Base-by-base conservation (phyloP, 2,113 vertebrate species). In the Myiozetetes cayanensis region DNA sequence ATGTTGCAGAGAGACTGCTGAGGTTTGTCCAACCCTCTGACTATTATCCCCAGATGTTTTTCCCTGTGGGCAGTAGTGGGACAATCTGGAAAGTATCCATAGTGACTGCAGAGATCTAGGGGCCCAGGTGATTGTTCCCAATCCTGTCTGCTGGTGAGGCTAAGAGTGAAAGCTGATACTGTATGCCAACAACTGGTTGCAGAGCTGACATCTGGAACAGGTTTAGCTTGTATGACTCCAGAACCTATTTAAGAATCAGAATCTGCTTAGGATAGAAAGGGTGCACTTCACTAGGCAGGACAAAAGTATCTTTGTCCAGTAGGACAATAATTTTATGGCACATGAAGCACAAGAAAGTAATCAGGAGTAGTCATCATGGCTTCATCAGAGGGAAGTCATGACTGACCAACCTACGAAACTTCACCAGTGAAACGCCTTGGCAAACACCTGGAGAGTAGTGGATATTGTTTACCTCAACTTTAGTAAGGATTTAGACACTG, bases 321-420 rank as follows among this genome's bases (percentile, higher is more conserved):
- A 31, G 52, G 28, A 53, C 30, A 78, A 24, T 9, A 0, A 27
- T 27, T 78, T 67, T 35, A 21, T 33, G 15, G 10, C 12, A 61
- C 22, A 19, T 22, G 27, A 43, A 88, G 19, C 13, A n/a, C 7
- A 44, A 73, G 25, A 44, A 63, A 15, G 33, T 76, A 9, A 50
- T 63, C 37, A 46, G 27, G 25, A 56, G 14, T 16, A 39, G 27
- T 53, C 33, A 17, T 24, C 12, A 14, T 14, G 31, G 6, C 4
- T 41, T 53, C 15, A 15, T 7, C 0, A n/a, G 0, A 9, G 19
- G 7, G 3, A 72, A 52, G 27, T 8, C 30, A 47, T 33, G 16
- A 12, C 39, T 72, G 31, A 49, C 52, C 39, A 67, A 5, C 9
- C 19, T n/a, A 13, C 78, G 31, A 55, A 49, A 35, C 21, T 33